Base-by-base conservation (phyloP, 1,140 invertebrate species). In the Notospermus geniculatus region DNA sequence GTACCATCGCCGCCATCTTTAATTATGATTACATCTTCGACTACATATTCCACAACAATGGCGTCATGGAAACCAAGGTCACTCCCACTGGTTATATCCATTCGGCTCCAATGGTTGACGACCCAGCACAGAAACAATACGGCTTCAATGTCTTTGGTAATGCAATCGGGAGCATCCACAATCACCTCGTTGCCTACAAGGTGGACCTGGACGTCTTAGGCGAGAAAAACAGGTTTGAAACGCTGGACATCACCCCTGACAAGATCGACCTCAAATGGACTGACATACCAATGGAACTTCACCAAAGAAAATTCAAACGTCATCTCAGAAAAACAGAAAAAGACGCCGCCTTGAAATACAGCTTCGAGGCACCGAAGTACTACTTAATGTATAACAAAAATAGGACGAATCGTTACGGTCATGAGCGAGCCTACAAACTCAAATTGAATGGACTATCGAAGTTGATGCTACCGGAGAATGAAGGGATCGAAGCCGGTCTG, bases 1-100 rank as follows among this genome's bases (percentile, higher is more conserved):
- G 78, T 23, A 66, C 72, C 22, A 73, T 77, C 52, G 65, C 74
- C 23, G 71, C 71, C 1, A 66, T 78, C n/a, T 71, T 73, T 9
- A 79, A 79, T 55, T 80, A 79, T 59, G 77, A 80, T 46, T 80
- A 80, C 67, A 66, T 78, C 9, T 66, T 76, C 52, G 78, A 80
- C 62, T 79, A 70, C 57, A 71, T 72, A 11, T 79, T 80, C 56
- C 75, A 79, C 60, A 70, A 67, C 53, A 77, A 69, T 55, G 78
- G 76, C 22, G 72, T 64, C 9, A 59, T 80, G 1, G 73, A 78
- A 57, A 69, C 71, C 1, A 74, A 71, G 45, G 70, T 75, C 11
- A 65, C 70, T 1, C 69, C 74, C 17, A 77, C 76, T 9, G 78
- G 78, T 0, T 80, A 73, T 54, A 57, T 77, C 0, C 67, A 72